Conservation (phyloP, 2,797 vertebrate species). For the Sebastolobus alascanus region DNA sequence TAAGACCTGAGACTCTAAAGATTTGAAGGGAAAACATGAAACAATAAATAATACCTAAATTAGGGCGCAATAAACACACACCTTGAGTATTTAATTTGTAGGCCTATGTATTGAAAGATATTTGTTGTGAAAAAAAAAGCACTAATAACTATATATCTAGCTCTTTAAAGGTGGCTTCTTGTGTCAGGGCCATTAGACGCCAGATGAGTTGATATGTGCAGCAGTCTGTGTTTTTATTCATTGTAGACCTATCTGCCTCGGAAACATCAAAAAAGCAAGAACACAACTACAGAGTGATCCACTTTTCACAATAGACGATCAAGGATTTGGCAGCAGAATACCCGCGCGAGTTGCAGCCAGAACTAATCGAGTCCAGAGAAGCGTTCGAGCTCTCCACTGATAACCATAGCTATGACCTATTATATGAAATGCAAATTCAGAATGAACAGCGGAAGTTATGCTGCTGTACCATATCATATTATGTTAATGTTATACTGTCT, state of each 20-base stretch:
- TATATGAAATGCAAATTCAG: too few relatives aligned
- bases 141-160: background rate
- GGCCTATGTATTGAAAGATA: background rate
- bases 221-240: background rate
- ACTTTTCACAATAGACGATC: slow-evolving; percentile 50
- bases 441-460: too few relatives aligned
- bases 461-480: too few relatives aligned
- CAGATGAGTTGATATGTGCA: background rate
- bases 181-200: background rate
- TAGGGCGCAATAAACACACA: background rate
- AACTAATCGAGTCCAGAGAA: slow-evolving; percentile 58
- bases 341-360: slow-evolving; percentile 78
- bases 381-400: rapidly evolving
- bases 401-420: too few relatives aligned
- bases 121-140: background rate
- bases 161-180: background rate
- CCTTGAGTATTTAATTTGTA: background rate
- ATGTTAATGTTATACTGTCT: too few relatives aligned
- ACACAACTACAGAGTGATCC: slow-evolving; percentile 20
- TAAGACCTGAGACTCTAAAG: background rate
- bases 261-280: too few relatives aligned
- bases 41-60: background rate
- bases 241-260: background rate
- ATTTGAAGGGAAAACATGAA: background rate
- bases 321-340: slow-evolving; percentile 18